Conservation (phyloP, 1,140 invertebrate genomes). For the Drosophila willistoni region DNA sequence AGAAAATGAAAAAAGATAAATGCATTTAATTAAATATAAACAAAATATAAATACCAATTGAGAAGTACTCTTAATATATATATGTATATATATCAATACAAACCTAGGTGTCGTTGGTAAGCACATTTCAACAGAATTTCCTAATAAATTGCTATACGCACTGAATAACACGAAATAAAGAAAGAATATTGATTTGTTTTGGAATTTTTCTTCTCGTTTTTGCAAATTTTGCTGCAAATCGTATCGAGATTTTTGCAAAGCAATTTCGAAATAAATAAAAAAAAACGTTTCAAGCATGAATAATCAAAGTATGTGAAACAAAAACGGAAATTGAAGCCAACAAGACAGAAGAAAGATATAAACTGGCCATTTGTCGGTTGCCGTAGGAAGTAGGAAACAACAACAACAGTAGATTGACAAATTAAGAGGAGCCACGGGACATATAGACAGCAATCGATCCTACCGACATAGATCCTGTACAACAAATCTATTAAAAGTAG, state of each 20-base stretch:
- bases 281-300: slow-evolving; percentile 3
- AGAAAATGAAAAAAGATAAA: slow-evolving; percentile 40
- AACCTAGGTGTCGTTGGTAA: slow-evolving; percentile 78
- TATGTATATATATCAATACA: slow-evolving; percentile 51
- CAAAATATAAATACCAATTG: slow-evolving; percentile 41
- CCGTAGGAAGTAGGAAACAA: not conserved
- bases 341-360: not conserved
- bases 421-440: not conserved
- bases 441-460: not conserved
- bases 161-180: slow-evolving; percentile 71
- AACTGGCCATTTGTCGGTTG: slow-evolving; percentile 6
- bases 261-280: slow-evolving; percentile 16
- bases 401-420: not conserved
- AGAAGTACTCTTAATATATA: slow-evolving; percentile 41
- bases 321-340: slow-evolving; percentile 2
- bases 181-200: slow-evolving; percentile 64
- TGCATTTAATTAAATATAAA: slow-evolving; percentile 23
- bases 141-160: slow-evolving; percentile 82
- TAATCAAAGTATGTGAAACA: not conserved
- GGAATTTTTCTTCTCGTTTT: slow-evolving; percentile 33
- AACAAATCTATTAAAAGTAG: not conserved
- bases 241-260: slow-evolving; percentile 37
- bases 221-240: slow-evolving; percentile 16
- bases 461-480: not conserved
- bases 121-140: slow-evolving; percentile 83